A percentile compares a stretch with the other conserved stretches of the same genome.
Evolutionary conservation across 2,113 vertebrate species (phyloP).

Genomic region (Calcarius ornatus): DNA sequence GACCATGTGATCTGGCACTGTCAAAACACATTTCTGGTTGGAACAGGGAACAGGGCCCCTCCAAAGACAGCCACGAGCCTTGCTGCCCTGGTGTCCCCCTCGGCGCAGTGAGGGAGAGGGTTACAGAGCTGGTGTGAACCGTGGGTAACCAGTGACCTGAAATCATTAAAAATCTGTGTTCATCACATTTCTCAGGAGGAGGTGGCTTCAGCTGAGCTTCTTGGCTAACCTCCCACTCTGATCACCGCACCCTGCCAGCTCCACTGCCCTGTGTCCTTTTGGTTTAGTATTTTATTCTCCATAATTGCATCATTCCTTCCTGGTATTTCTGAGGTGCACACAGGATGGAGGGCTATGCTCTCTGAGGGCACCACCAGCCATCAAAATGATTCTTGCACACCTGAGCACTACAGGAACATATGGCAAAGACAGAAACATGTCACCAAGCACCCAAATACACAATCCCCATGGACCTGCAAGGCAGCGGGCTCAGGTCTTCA

Average conservation of each 20-base stretch:
- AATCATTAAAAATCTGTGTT: slow-evolving; percentile 17
- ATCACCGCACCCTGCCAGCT: slow-evolving; percentile 56
- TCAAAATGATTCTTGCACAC: neutral
- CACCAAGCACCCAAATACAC: neutral
- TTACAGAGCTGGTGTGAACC: neutral
- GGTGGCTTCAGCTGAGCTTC: neutral
- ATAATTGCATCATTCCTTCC: neutral
- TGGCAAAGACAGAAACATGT: neutral
- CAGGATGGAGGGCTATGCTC: neutral
- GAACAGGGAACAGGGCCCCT: neutral
- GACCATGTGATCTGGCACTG: neutral
- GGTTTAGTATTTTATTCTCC: neutral
- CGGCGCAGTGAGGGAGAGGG: accelerated
- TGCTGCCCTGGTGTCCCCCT: accelerated
- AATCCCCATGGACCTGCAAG: neutral
- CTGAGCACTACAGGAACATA: neutral
- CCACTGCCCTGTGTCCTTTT: slow-evolving; percentile 24
- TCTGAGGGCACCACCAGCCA: accelerated
- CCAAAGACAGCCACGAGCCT: neutral
- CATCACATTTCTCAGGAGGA: slow-evolving; percentile 40
- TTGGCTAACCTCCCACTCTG: slow-evolving; percentile 48
- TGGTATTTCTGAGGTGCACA: neutral
- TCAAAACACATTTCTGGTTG: accelerated
- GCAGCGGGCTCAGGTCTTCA: accelerated
- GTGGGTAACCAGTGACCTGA: neutral